These are phyloP conservation scores for Lycophotia porphyrea DNA, from an alignment of 2,888 invertebrate genomes.

Conservation along the genomic window DNA sequence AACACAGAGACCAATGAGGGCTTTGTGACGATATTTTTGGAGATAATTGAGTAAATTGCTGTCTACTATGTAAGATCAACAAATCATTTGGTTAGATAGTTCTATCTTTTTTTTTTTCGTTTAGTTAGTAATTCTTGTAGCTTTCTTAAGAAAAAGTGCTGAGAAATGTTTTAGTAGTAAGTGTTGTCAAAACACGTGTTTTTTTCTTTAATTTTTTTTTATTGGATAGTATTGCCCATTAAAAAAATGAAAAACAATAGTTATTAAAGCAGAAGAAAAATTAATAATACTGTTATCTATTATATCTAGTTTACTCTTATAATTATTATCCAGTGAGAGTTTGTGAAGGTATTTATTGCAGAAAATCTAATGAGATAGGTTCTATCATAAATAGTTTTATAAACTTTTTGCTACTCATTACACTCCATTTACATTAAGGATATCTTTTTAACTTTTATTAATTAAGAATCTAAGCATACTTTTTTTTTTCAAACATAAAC, in stretches of 20 bases:
- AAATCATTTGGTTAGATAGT: slow-evolving; percentile 20
- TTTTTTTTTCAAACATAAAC: too few species aligned
- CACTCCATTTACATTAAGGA: too few species aligned
- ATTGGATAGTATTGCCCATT: not conserved
- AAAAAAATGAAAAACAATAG: not conserved
- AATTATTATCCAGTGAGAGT: too few species aligned
- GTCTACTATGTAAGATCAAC: slow-evolving; percentile 22
- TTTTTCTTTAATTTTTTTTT: not conserved
- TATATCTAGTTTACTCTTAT: too few species aligned
- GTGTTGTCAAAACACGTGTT: not conserved
- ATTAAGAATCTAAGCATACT: too few species aligned
- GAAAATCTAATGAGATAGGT: too few species aligned
- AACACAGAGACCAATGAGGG: slow-evolving; percentile 30
- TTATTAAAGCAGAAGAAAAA: not conserved
- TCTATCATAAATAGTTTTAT: too few species aligned
- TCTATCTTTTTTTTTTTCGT: slow-evolving; percentile 4
- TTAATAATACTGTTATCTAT: too few species aligned
- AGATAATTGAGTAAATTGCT: slow-evolving; percentile 49
- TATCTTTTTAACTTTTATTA: too few species aligned
- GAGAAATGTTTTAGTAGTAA: not conserved
- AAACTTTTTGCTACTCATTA: too few species aligned
- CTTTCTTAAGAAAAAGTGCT: slow-evolving; percentile 8
- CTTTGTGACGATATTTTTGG: slow-evolving; percentile 34
- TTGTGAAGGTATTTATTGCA: too few species aligned
- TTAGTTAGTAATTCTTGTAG: not conserved